phyloP scores from a whole-genome alignment of 2,888 invertebrate species.

The Furcula furcula region DNA sequence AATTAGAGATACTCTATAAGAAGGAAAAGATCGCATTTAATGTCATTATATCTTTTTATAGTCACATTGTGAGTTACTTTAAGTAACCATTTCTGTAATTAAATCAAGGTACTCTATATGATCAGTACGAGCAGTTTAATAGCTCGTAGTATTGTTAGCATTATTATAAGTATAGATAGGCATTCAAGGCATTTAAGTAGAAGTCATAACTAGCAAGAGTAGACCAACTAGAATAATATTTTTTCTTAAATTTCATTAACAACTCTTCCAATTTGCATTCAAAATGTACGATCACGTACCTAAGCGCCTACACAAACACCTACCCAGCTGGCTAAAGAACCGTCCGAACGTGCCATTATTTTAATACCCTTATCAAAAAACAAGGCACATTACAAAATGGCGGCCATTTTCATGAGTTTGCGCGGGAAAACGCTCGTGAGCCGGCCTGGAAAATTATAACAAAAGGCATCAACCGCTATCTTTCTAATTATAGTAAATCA shows the following conservation, averaged over 20 bases:
- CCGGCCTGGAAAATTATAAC: conserved; percentile 81
- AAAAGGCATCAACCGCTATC: conserved; percentile 82
- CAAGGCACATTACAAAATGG: conserved; percentile 81
- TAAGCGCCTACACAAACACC: conserved; percentile 59
- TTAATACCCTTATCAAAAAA: conserved; percentile 82
- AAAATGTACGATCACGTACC: conserved; percentile 74
- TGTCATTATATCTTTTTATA: conserved; percentile 12
- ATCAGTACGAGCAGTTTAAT: no score
- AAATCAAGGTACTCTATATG: not conserved
- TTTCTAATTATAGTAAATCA: conserved; percentile 83
- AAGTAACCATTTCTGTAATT: conserved; percentile 12
- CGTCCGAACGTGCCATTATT: conserved; percentile 73
- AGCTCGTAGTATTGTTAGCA: no score
- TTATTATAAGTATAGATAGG: no score
- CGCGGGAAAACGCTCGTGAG: conserved; percentile 75
- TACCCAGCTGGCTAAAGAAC: conserved; percentile 63
- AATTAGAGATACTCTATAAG: conserved; percentile 23
- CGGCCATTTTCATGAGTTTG: conserved; percentile 77
- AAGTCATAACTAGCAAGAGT: conserved; percentile 27
- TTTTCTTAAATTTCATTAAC: conserved; percentile 66
- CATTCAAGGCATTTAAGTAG: not conserved
- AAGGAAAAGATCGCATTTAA: conserved; percentile 13
- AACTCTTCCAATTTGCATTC: conserved; percentile 70
- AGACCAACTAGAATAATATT: conserved; percentile 39
- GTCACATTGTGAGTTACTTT: conserved; percentile 12